A percentile compares a stretch with the other conserved stretches of the same genome.
These are phyloP conservation scores for Lithophane semibrunnea DNA, from an alignment of 2,888 invertebrate genomes.

Conservation along the genomic window DNA sequence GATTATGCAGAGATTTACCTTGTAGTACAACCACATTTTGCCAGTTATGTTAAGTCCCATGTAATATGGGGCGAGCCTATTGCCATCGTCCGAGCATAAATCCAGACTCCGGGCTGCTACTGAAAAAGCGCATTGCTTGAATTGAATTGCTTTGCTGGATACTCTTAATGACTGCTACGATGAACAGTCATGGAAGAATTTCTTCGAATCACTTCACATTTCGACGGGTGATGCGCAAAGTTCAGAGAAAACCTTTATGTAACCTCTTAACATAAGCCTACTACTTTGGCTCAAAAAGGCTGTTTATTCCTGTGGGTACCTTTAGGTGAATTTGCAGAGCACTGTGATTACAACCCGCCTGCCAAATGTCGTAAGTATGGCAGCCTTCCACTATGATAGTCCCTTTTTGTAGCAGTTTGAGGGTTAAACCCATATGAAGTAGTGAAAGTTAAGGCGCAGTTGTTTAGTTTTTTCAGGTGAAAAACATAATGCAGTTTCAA, in stretches of 20 bases:
- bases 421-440: background rate
- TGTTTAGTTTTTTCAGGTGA: background rate
- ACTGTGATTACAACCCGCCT: conserved; percentile 12
- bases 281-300: background rate
- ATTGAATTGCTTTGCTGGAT: background rate
- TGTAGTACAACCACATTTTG: background rate
- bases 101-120: background rate
- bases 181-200: background rate
- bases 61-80: background rate
- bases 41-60: background rate
- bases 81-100: background rate
- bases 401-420: conserved; percentile 1
- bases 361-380: conserved; percentile 28
- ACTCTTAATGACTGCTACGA: too few species aligned
- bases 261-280: background rate
- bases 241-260: background rate
- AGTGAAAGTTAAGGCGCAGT: background rate
- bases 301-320: background rate
- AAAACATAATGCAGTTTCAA: background rate
- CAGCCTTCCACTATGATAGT: conserved; percentile 13
- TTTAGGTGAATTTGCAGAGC: background rate
- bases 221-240: background rate
- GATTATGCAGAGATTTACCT: too few species aligned
- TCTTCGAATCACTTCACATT: background rate
- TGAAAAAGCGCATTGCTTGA: background rate